Conservation (phyloP, 2,888 invertebrate genomes). For the Branchellion lobata region DNA sequence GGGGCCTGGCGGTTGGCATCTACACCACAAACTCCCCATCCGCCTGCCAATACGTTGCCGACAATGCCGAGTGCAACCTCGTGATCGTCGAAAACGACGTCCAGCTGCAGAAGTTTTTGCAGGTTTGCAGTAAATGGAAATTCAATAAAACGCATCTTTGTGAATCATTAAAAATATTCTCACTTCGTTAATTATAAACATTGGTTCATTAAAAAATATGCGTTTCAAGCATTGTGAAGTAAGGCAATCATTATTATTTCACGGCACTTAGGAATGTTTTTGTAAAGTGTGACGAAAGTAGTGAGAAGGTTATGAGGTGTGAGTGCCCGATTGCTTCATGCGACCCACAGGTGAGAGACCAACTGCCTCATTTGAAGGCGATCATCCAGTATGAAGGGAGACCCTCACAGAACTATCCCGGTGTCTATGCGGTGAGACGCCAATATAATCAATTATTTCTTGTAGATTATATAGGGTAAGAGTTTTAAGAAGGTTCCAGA, state of each 20-base stretch:
- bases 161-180: too few relatives aligned
- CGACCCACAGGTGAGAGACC: conserved; percentile 51
- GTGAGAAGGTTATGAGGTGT: too few relatives aligned
- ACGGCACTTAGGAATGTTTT: too few relatives aligned
- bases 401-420: conserved; percentile 57
- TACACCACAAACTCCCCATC: conserved; percentile 88
- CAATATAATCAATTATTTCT: neutral
- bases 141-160: too few relatives aligned
- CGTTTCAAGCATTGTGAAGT: too few relatives aligned
- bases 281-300: neutral
- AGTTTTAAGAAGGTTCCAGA: too few relatives aligned
- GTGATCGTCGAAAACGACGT: conserved; percentile 82
- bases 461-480: neutral
- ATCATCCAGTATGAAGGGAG: conserved; percentile 69
- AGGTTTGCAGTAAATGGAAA: conserved; percentile 53
- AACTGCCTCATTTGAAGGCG: conserved; percentile 69
- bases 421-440: conserved; percentile 55
- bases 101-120: conserved; percentile 80
- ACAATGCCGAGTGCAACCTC: conserved; percentile 78
- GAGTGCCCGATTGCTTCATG: too few relatives aligned
- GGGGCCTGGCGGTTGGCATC: conserved; percentile 74
- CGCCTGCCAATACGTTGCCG: conserved; percentile 77
- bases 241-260: too few relatives aligned
- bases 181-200: too few relatives aligned
- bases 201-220: too few relatives aligned